Evolutionary conservation across 2,113 vertebrate genomes (phyloP).

Genomic region (Trematocara variabile): DNA sequence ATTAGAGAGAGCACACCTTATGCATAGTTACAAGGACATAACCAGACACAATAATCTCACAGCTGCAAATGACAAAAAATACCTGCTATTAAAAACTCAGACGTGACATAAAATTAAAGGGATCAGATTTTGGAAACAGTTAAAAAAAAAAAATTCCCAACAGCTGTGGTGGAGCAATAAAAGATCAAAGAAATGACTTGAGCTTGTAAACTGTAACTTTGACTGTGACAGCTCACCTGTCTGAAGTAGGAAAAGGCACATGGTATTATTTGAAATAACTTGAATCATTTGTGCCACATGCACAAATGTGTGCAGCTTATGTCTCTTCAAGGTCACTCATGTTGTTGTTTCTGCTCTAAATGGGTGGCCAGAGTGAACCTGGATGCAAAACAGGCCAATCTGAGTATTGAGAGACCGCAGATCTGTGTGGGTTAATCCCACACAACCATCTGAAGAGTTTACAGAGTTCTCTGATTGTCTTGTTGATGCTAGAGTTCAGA

Average conservation of each 20-base stretch:
- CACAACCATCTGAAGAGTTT: neutral
- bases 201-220: neutral
- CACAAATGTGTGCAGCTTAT: neutral
- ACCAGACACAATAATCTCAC: neutral
- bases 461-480: neutral
- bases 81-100: neutral
- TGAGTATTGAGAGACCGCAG: neutral
- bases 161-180: neutral
- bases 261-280: neutral
- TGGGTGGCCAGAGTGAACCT: neutral
- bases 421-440: neutral
- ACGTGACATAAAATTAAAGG: neutral
- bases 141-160: neutral
- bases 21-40: neutral
- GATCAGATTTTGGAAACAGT: neutral
- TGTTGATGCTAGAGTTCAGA: neutral
- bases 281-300: neutral
- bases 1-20: neutral
- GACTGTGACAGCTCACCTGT: neutral
- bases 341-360: neutral
- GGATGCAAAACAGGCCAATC: neutral
- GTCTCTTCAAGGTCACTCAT: neutral
- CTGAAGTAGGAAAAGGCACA: neutral
- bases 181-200: neutral
- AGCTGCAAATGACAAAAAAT: neutral